Base-by-base conservation (phyloP, 1,140 invertebrate species). In the Eubasilissa regina region DNA sequence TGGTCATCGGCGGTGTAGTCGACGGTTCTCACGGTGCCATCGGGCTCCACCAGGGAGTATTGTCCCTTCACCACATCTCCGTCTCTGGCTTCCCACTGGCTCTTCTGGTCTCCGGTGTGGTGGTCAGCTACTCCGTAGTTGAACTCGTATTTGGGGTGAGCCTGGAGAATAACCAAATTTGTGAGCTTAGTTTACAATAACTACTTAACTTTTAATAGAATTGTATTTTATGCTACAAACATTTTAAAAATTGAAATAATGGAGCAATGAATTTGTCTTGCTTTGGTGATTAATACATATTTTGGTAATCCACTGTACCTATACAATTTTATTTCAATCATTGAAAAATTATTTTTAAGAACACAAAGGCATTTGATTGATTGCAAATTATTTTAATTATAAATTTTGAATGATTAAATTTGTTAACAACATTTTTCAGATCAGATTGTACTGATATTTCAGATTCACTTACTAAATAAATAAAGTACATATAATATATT, bases 41-140 rank as follows among this genome's bases (percentile, higher is more conserved):
- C 90, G 25, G 90, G 87, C 81, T 90, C 89, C 53, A 88, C 86
- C 80, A 90, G 84, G 43, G 89, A 89, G 86, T 92, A 93, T n/a
- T 87, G 86, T 83, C 90, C 90, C 84, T 90, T 88, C 66, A 90
- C 88, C 13, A 87, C 86, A 80, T 89, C 89, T 70, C 90, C 89
- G 78, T 90, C 89, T 75, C 89, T 86, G 70, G 82, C 76, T 84
- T 91, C 90, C 82, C 89, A 87, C 81, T 91, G 90, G 81, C 85
- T 86, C 84, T 91, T 90, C 82, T 87, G 84, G 85, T 90, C 89
- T 75, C 89, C 89, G 75, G 88, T 88, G 81, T 89, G 87, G 25
- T 86, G 84, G 83, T 90, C 89, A 77, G 89, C 86, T 7, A 90
- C 88, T 51, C 87, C 88, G 86, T 90, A 90, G 72, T 85, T 85